phyloP scores from a whole-genome alignment of 2,797 vertebrate genomes.

The Gorsachius magnificus region DNA sequence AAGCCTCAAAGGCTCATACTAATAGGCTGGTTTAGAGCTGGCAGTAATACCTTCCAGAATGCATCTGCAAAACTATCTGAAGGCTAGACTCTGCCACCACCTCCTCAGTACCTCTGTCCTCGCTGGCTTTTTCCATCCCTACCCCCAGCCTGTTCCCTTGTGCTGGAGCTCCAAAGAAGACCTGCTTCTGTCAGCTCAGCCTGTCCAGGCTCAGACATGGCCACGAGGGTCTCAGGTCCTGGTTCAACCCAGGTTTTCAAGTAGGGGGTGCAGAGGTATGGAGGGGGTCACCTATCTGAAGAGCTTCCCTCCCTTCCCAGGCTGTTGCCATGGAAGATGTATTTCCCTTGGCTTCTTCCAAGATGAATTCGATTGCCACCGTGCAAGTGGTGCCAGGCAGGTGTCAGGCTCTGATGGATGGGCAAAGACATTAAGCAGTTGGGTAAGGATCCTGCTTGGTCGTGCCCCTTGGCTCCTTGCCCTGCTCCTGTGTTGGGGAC shows the following conservation, averaged over 20 bases:
- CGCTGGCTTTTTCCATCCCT: background rate
- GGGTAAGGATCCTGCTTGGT: constrained; percentile 66
- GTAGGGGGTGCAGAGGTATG: background rate
- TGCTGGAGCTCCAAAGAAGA: background rate
- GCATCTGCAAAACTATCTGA: background rate
- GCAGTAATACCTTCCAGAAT: constrained; percentile 26
- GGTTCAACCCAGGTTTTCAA: background rate
- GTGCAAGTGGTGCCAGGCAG: background rate
- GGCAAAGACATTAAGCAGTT: constrained; percentile 65
- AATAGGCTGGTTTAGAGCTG: constrained; percentile 33
- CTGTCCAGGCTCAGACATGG: accelerated
- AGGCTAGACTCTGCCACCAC: background rate
- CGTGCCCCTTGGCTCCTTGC: constrained; percentile 56
- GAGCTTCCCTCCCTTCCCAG: background rate
- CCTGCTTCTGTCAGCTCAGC: background rate
- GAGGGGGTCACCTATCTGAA: background rate
- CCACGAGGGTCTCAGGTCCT: background rate
- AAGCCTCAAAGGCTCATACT: constrained; percentile 49
- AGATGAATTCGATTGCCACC: background rate
- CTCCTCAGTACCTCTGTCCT: background rate
- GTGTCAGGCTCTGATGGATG: constrained; percentile 52
- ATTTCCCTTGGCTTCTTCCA: background rate
- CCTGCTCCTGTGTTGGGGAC: background rate
- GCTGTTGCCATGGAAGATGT: background rate
- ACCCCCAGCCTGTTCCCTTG: background rate